A percentile compares a stretch with the other conserved stretches of the same genome.
Conservation (phyloP, 53 echinoderm and acorn worm genomes). For the Holothuria scabra region DNA sequence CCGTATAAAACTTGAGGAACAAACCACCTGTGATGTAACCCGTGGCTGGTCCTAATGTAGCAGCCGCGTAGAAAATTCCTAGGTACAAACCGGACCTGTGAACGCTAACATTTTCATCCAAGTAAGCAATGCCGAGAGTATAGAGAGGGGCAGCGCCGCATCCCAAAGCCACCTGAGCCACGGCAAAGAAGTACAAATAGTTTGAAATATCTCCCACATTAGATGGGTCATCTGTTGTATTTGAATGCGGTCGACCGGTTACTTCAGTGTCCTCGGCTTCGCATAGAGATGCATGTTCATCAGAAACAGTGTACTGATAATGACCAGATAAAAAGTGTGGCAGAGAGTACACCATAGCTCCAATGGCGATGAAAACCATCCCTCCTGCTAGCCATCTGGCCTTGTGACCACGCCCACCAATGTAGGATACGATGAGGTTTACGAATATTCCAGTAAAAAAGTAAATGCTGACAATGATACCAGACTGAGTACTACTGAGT, state of each 20-base stretch:
- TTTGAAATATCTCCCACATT: conserved; percentile 28
- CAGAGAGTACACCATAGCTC: conserved; percentile 60
- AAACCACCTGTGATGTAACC: conserved; percentile 52
- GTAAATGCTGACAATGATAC: conserved; percentile 69
- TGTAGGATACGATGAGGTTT: conserved; percentile 72
- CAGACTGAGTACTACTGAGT: conserved; percentile 69
- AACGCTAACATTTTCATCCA: conserved; percentile 79
- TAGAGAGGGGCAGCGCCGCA: conserved; percentile 68
- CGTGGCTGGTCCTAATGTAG: conserved; percentile 51
- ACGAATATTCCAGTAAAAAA: conserved; percentile 67
- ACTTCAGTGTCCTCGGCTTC: neutral
- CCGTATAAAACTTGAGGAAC: conserved; percentile 47
- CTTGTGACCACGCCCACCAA: conserved; percentile 78
- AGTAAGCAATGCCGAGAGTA: conserved; percentile 64
- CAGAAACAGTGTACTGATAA: conserved; percentile 47
- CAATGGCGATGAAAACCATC: conserved; percentile 52
- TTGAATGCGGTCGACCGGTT: neutral
- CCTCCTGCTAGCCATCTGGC: conserved; percentile 69
- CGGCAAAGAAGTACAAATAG: conserved; percentile 73
- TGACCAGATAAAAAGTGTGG: conserved; percentile 73
- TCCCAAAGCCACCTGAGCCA: conserved; percentile 62
- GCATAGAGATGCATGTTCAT: conserved; percentile 18
- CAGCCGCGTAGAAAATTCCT: conserved; percentile 58
- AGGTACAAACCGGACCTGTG: conserved; percentile 71
- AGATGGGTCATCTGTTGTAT: neutral